Base-by-base conservation (phyloP, 2,888 invertebrate species). In the Nomada flava region DNA sequence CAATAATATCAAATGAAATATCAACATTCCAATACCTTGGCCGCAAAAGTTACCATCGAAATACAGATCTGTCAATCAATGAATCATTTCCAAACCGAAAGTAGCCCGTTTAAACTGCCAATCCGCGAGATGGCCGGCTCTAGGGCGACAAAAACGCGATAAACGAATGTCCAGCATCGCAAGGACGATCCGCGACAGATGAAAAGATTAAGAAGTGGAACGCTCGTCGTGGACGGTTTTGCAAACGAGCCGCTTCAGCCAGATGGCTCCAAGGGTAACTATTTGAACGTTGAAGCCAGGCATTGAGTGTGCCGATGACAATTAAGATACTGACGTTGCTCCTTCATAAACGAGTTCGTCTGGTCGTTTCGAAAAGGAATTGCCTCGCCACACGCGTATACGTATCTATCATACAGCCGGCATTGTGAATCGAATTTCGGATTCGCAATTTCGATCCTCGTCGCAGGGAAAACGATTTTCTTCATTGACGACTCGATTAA, bases 141-240 rank as follows among this genome's bases (percentile, higher is more conserved):
- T 65, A 42, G 65, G 20, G 26, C 78, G 79, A 79, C 67, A 78
- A 62, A 64, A 36, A 36, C 42, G 10, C 60, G 79, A 79, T 74
- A 81, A 79, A 47, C 69, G 52, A 70, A 69, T 74, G 69, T 70
- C 74, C 60, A 57, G 80, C 74, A 74, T 80, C 62, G 65, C 74
- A 70, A 82, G 80, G 82, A 82, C 80, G 75, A 80, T 75, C 69
- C 64, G 9, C 15, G 47, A 15, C 60, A 74, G 81, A 79, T 79
- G 55, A 53, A 74, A 62, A 81, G 81, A 81, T 81, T 74, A 81
- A 70, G 65, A 79, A 74, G 60, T 81, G 74, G 81, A 70, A 74
- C 80, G 68, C 13, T 69, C 23, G 47, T 60, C 69, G 80, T 74
- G 81, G 79, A 69, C 73, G 53, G 29, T 70, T 81, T 81, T 74